phyloP scores from a whole-genome alignment of 2,113 vertebrate species.

The Cheirogaleus medius region DNA sequence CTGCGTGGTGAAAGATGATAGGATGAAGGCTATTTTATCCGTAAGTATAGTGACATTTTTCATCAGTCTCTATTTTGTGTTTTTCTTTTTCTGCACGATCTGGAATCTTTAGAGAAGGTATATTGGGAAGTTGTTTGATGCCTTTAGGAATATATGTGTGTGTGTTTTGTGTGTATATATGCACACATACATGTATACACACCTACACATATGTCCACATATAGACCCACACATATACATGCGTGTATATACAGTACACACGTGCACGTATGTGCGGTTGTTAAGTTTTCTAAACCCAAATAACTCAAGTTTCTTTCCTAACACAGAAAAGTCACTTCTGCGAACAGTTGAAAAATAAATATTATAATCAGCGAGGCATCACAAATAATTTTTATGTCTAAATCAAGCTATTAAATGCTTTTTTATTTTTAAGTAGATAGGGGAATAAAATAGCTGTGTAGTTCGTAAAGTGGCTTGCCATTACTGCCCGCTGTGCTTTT shows the following conservation, averaged over 20 bases:
- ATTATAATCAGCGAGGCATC: constrained; percentile 86
- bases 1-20: neutral
- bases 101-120: neutral
- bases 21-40: neutral
- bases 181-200: fast-evolving
- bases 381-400: constrained; percentile 89
- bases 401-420: constrained; percentile 89
- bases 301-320: constrained; percentile 69
- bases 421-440: constrained; percentile 90
- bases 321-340: constrained; percentile 80
- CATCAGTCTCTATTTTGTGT: constrained; percentile 33
- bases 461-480: constrained; percentile 88
- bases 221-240: fast-evolving
- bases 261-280: neutral
- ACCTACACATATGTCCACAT: fast-evolving
- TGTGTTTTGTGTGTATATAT: neutral
- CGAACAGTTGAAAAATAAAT: constrained; percentile 84
- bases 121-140: neutral
- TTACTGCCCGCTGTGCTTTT: constrained; percentile 90
- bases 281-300: constrained; percentile 15
- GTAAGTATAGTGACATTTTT: neutral
- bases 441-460: constrained; percentile 88
- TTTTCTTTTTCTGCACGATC: constrained; percentile 38
- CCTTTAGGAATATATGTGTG: neutral
- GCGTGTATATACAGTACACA: fast-evolving